Evolutionary conservation across 2,113 vertebrate species (phyloP).

Genomic region (Gnathonemus longibarbis): DNA sequence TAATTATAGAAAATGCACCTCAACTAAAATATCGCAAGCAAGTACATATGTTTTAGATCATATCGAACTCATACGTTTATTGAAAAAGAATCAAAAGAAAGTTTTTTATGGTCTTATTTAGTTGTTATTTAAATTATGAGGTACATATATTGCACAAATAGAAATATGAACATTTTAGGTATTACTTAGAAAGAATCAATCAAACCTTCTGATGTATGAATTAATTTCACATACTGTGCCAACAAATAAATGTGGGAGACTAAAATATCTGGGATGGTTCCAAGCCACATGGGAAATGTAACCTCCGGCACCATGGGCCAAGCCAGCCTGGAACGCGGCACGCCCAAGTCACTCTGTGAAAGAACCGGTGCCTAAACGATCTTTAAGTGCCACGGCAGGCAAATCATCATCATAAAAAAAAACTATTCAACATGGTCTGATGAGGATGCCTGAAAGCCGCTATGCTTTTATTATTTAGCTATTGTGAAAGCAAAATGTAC

Average conservation of each 20-base stretch:
- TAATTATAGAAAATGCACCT: neutral
- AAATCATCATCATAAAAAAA: neutral
- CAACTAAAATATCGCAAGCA: neutral
- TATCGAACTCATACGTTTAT: neutral
- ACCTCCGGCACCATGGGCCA: neutral
- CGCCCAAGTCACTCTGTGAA: neutral
- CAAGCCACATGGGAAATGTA: neutral
- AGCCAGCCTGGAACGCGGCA: neutral
- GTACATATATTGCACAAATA: neutral
- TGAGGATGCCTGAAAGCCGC: neutral
- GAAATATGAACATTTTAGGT: neutral
- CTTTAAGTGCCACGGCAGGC: neutral
- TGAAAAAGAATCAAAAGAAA: neutral
- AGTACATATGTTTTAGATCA: neutral
- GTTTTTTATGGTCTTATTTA: neutral
- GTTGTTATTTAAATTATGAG: neutral
- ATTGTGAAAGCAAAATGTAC: constrained; percentile 45
- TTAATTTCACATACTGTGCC: neutral
- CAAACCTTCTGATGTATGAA: neutral
- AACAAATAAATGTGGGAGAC: neutral
- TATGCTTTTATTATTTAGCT: neutral
- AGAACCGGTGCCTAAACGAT: neutral
- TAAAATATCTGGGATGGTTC: neutral
- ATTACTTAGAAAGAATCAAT: neutral
- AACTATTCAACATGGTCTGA: neutral